Percentiles rank a stretch among this genome's conserved stretches.
These are phyloP conservation scores for Dendrophyllia cribrosa DNA, from an alignment of 64 coral and sea anemone genomes.

Conservation along the genomic window DNA sequence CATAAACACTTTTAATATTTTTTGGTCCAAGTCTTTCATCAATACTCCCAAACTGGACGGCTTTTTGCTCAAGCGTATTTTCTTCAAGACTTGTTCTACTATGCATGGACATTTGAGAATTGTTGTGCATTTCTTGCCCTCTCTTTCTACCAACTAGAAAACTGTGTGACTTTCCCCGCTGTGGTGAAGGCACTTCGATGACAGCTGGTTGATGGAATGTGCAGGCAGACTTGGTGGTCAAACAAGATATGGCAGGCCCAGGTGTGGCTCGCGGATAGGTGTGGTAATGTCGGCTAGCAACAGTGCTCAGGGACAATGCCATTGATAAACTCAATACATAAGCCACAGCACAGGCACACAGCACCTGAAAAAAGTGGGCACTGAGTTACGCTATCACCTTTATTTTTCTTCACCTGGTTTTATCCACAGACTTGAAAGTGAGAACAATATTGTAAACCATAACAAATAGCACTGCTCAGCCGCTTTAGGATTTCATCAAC, in stretches of 20 bases:
- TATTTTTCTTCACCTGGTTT: neutral
- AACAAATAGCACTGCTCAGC: no score
- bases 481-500: no score
- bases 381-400: neutral
- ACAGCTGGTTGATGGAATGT: constrained; percentile 14
- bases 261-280: neutral
- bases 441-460: no score
- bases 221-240: constrained; percentile 21
- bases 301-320: constrained; percentile 17
- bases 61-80: neutral
- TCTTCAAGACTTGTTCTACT: neutral
- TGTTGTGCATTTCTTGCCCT: neutral
- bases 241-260: neutral
- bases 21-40: no score
- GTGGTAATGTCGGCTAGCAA: neutral
- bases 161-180: neutral
- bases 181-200: neutral
- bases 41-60: neutral
- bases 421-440: neutral
- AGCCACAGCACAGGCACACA: constrained; percentile 31
- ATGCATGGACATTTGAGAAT: neutral
- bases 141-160: neutral
- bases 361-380: neutral
- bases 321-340: constrained; percentile 63
- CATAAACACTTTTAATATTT: neutral